These are phyloP conservation scores for Halcyon badia DNA, from an alignment of 2,797 vertebrate genomes.

Conservation along the genomic window DNA sequence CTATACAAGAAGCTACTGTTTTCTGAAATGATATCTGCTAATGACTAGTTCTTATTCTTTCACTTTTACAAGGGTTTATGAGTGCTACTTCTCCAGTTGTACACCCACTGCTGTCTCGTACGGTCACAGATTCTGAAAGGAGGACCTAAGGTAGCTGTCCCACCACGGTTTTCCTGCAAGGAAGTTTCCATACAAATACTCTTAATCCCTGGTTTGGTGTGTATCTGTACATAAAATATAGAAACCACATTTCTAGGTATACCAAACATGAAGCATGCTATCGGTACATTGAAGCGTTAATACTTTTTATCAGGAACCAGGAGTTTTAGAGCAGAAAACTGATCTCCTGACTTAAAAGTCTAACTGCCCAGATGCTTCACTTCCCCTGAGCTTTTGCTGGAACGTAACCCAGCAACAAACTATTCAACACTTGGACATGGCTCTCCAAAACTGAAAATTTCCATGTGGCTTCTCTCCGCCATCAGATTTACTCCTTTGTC, in stretches of 20 bases:
- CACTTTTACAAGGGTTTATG: background rate
- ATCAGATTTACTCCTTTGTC: background rate
- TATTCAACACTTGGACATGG: background rate
- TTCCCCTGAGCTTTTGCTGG: background rate
- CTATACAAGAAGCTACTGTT: background rate
- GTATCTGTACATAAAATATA: background rate
- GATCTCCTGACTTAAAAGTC: background rate
- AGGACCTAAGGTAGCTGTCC: background rate
- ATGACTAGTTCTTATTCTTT: background rate
- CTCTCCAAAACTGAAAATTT: background rate
- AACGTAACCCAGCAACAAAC: background rate
- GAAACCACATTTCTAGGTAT: too few relatives aligned
- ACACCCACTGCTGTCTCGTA: background rate
- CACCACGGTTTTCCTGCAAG: background rate
- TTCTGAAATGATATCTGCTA: background rate
- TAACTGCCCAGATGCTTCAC: background rate
- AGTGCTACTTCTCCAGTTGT: background rate
- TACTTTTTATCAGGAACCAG: background rate
- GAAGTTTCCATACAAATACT: background rate
- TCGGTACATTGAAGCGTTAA: accelerated
- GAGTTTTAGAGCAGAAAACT: background rate
- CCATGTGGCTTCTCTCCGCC: background rate
- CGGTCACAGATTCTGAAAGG: background rate
- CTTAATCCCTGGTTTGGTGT: background rate
- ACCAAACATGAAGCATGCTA: too few relatives aligned